Percentiles rank a stretch among this genome's conserved stretches.
Evolutionary conservation across 2,797 vertebrate species (phyloP).

Genomic region (Austrolebias charrua): DNA sequence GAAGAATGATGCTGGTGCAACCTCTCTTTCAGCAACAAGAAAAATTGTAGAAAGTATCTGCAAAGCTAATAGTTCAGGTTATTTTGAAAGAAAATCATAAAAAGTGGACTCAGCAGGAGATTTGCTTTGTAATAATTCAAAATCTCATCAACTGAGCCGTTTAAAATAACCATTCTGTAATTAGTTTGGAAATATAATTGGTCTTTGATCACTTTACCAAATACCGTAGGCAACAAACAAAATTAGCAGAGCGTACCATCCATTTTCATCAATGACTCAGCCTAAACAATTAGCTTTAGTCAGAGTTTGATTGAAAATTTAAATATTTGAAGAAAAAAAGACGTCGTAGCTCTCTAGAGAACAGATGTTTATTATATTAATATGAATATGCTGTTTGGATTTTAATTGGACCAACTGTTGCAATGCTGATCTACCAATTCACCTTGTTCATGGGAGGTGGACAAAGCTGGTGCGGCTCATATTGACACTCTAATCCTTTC

Average conservation of each 20-base stretch:
- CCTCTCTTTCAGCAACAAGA: constrained; percentile 11
- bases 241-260: neutral
- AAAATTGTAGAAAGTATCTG: neutral
- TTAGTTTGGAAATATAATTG: constrained; percentile 36
- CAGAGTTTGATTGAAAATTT: neutral
- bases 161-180: constrained; percentile 23
- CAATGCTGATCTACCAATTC: neutral
- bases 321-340: neutral
- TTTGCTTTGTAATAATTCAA: constrained; percentile 43
- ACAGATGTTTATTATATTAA: neutral
- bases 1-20: constrained; percentile 41
- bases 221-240: constrained; percentile 15
- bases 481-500: constrained; percentile 5
- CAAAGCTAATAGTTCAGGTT: constrained; percentile 19
- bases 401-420: neutral
- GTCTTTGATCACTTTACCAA: constrained; percentile 37
- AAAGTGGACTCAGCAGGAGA: constrained; percentile 22
- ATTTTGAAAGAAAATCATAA: constrained; percentile 18
- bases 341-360: neutral
- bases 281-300: neutral
- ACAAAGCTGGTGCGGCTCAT: constrained; percentile 10
- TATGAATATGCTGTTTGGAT: neutral
- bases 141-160: constrained; percentile 38
- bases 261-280: too few relatives aligned
- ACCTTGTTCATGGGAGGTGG: neutral